phyloP scores from a whole-genome alignment of 2,797 vertebrate genomes.

The Cryptoblepharus egeriae region DNA sequence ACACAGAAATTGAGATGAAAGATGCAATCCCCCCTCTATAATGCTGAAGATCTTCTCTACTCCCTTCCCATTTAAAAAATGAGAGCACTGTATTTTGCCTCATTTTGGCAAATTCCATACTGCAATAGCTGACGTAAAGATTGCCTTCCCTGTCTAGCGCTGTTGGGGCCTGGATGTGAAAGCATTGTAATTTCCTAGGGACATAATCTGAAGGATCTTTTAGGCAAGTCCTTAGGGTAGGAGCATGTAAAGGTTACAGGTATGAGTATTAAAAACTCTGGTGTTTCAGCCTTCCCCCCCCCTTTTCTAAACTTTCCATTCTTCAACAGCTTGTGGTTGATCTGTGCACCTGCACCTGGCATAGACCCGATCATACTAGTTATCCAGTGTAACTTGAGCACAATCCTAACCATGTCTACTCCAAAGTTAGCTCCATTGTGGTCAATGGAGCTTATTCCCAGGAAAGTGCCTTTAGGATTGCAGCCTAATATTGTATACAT shows the following conservation, averaged over 20 bases:
- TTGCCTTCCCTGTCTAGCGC: neutral
- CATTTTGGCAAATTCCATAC: neutral
- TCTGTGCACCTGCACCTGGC: too few species aligned
- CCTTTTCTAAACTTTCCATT: too few species aligned
- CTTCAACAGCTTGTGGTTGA: too few species aligned
- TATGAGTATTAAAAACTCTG: neutral
- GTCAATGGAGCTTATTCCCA: too few species aligned
- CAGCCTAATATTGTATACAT: too few species aligned
- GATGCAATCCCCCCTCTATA: neutral
- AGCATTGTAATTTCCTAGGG: neutral
- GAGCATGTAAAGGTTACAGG: neutral
- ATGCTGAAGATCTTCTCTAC: neutral
- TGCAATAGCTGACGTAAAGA: neutral
- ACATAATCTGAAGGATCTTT: neutral
- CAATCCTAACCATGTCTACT: too few species aligned
- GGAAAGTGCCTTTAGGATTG: too few species aligned
- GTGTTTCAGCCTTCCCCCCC: neutral
- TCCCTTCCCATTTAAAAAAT: neutral
- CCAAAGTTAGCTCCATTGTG: too few species aligned
- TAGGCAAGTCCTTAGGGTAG: neutral
- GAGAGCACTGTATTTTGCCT: neutral
- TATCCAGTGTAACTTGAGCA: too few species aligned
- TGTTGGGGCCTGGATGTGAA: neutral
- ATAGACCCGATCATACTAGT: too few species aligned
- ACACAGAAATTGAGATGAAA: neutral